Conservation (phyloP, 2,113 vertebrate genomes). For the Psilopsiagon aymara region DNA sequence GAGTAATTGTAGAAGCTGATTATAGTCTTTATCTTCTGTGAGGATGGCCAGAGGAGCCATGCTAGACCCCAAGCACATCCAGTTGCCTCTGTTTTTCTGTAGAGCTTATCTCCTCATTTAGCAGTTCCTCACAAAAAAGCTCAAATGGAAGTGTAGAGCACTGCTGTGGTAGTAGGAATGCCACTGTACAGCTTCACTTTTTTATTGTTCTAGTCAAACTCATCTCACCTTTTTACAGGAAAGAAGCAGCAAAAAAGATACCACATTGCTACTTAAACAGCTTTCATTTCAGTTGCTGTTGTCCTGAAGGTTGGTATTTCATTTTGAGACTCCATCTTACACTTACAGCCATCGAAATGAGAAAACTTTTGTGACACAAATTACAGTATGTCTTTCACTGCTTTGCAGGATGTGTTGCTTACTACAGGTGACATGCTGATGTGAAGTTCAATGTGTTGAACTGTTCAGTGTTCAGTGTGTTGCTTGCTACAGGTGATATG, state of each 20-base stretch:
- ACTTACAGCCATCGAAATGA: accelerated
- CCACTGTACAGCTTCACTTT: not conserved
- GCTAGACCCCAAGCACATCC: not conserved
- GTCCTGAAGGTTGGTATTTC: not conserved
- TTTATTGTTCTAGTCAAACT: not conserved
- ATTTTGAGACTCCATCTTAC: not conserved
- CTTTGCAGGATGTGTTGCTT: not conserved
- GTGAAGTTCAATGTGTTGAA: not conserved
- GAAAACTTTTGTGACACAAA: not conserved
- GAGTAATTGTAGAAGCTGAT: not conserved
- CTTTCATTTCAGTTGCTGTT: not conserved
- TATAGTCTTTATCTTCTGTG: not conserved
- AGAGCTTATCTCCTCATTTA: not conserved
- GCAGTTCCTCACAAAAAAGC: not conserved
- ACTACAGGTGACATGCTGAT: accelerated
- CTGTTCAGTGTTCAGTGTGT: not conserved
- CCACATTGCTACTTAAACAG: not conserved
- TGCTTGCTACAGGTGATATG: accelerated
- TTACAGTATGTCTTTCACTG: not conserved
- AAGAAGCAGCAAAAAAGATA: not conserved
- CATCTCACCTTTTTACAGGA: not conserved
- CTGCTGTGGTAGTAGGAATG: not conserved
- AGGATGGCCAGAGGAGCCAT: not conserved
- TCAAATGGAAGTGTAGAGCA: not conserved
- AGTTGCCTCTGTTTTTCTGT: not conserved